Evolutionary conservation across 2,797 vertebrate species (phyloP).

Genomic region (Carcharodon carcharias): DNA sequence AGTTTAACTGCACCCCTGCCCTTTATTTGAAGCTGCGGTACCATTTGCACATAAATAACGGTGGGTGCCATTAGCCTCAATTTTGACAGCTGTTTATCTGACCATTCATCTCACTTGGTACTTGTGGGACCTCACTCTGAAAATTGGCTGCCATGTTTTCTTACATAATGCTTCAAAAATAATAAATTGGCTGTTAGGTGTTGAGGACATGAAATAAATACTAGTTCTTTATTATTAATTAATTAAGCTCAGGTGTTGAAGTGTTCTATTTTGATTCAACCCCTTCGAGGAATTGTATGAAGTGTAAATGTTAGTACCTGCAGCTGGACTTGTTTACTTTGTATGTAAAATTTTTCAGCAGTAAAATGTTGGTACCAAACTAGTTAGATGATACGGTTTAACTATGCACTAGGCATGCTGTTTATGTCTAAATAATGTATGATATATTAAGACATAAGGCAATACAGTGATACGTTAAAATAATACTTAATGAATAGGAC

Average conservation of each 20-base stretch:
- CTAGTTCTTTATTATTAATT: not conserved
- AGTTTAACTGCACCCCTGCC: not conserved
- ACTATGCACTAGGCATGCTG: not conserved
- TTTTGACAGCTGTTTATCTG: not conserved
- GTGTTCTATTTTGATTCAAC: not conserved
- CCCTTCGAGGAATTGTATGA: not conserved
- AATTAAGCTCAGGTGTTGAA: not conserved
- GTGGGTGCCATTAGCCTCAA: too few species aligned
- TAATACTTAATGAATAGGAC: not conserved
- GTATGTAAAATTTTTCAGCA: not conserved
- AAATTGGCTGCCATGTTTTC: not conserved
- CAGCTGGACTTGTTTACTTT: not conserved
- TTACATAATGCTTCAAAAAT: not conserved
- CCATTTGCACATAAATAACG: not conserved
- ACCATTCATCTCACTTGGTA: not conserved
- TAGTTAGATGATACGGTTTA: not conserved
- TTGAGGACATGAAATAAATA: not conserved
- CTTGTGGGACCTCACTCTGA: not conserved
- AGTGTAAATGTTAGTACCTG: not conserved
- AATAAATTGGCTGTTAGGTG: not conserved
- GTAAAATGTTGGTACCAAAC: not conserved
- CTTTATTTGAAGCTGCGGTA: not conserved
- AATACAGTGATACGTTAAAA: not conserved
- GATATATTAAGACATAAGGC: not conserved
- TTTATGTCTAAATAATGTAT: not conserved